A percentile compares a stretch with the other conserved stretches of the same genome.
Evolutionary conservation across 2,888 invertebrate genomes (phyloP).

Genomic region (Idaea biselata): DNA sequence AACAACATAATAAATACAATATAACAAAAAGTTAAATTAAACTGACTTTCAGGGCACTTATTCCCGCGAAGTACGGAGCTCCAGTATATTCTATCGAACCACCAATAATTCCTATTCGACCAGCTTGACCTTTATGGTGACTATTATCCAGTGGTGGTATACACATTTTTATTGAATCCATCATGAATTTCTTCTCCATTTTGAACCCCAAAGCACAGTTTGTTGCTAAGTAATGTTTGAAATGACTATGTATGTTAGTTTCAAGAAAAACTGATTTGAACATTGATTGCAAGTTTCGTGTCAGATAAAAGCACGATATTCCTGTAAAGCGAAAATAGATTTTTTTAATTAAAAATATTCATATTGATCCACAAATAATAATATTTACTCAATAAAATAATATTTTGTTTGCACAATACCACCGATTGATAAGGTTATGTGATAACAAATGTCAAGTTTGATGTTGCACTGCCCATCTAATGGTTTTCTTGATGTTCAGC

Average conservation of each 20-base stretch:
- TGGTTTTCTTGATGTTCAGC: background rate
- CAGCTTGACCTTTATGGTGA: slow-evolving; percentile 94
- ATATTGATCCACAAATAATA: background rate
- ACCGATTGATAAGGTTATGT: background rate
- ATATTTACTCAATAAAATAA: background rate
- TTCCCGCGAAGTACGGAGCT: slow-evolving; percentile 97
- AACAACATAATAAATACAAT: too few relatives aligned
- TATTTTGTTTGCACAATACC: background rate
- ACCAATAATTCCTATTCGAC: slow-evolving; percentile 95
- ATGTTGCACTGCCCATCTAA: background rate
- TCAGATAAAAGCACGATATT: background rate
- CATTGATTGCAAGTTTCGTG: background rate
- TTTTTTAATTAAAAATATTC: background rate
- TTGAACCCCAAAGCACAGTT: background rate
- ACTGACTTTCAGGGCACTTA: slow-evolving; percentile 88
- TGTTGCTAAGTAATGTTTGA: background rate
- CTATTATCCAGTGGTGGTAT: slow-evolving; percentile 84
- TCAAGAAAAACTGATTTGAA: background rate
- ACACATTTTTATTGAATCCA: slow-evolving; percentile 48
- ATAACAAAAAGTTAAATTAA: too few relatives aligned
- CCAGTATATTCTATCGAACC: slow-evolving; percentile 98
- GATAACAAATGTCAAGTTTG: background rate
- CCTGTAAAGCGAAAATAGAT: background rate
- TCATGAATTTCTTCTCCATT: slow-evolving; percentile 21
- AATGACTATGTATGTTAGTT: background rate